These are phyloP conservation scores for Calcarius lapponicus DNA, from an alignment of 2,797 vertebrate genomes.

Conservation along the genomic window DNA sequence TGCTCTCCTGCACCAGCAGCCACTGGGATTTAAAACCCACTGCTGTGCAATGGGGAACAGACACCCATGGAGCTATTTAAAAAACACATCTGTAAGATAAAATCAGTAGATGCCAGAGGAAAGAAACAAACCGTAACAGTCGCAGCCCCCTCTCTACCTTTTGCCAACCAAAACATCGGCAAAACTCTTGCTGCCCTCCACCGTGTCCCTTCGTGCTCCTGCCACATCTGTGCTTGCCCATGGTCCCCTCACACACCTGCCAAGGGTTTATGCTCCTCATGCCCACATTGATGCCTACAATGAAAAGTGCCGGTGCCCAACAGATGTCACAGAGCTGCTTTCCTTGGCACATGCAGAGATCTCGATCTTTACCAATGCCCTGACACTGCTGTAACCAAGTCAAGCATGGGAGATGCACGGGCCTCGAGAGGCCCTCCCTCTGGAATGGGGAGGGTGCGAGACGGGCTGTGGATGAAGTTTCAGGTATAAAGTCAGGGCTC, in stretches of 20 bases:
- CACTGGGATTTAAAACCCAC: background rate
- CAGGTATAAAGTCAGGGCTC: background rate
- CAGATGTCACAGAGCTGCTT: background rate
- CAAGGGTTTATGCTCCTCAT: background rate
- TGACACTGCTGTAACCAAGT: background rate
- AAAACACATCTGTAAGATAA: fast-evolving
- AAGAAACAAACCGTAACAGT: background rate
- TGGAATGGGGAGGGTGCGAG: fast-evolving
- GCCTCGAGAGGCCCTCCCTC: fast-evolving
- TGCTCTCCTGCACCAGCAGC: fast-evolving
- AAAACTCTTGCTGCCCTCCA: fast-evolving
- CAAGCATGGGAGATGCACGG: fast-evolving
- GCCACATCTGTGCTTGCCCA: fast-evolving
- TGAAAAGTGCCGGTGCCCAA: background rate
- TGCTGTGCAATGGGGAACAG: fast-evolving
- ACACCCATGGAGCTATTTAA: background rate
- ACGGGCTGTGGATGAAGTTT: background rate
- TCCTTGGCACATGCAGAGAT: fast-evolving
- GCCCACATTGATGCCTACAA: fast-evolving
- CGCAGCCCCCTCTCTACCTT: background rate
- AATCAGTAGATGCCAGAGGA: background rate
- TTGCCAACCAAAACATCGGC: fast-evolving
- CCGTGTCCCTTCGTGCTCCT: fast-evolving
- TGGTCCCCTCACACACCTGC: fast-evolving
- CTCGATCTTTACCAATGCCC: background rate